These are phyloP conservation scores for Diglossa brunneiventris DNA, from an alignment of 2,113 vertebrate species.

Conservation along the genomic window DNA sequence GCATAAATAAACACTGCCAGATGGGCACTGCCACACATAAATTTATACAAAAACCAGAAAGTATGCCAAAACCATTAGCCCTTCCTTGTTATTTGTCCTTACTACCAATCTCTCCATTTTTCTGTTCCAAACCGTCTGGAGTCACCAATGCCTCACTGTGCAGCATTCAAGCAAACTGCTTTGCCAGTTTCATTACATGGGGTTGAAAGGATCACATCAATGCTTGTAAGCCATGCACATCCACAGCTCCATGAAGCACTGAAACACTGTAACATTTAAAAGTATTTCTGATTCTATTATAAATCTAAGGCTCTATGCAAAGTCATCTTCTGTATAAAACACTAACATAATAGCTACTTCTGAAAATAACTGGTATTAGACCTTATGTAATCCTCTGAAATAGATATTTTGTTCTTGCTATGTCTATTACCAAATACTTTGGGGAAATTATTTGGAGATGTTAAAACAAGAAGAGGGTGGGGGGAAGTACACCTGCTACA, in stretches of 20 bases:
- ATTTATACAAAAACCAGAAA: background rate
- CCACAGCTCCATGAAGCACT: background rate
- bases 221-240: background rate
- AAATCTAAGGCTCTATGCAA: background rate
- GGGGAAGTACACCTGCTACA: background rate
- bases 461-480: background rate
- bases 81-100: background rate
- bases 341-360: background rate
- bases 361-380: background rate
- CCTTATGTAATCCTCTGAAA: background rate
- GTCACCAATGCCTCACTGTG: background rate
- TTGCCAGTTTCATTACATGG: rapidly evolving
- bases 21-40: rapidly evolving
- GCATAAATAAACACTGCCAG: background rate
- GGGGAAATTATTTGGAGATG: background rate
- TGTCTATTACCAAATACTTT: background rate
- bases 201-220: background rate
- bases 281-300: background rate
- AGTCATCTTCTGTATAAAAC: background rate
- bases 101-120: background rate
- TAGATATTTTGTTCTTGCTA: background rate
- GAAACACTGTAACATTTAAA: background rate
- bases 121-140: background rate
- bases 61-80: background rate
- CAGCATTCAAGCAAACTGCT: background rate